phyloP scores from a whole-genome alignment of 1,140 invertebrate species.

The Piezodorus guildinii region DNA sequence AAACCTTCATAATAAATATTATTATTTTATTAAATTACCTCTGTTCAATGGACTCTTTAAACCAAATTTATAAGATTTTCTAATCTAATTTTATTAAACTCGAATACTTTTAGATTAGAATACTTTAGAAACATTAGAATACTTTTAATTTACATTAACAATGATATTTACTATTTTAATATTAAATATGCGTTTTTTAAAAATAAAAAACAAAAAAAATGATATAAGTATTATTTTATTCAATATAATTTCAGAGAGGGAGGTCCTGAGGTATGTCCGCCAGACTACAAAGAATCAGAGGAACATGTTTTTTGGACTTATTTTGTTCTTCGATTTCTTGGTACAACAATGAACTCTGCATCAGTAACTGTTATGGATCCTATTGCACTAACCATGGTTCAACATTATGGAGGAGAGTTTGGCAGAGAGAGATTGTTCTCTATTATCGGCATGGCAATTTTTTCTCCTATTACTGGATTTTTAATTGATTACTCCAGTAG shows the following conservation, averaged over 20 bases:
- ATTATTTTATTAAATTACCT: too few relatives aligned
- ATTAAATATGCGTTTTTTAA: too few relatives aligned
- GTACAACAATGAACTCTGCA: constrained; percentile 58
- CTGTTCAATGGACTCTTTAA: too few relatives aligned
- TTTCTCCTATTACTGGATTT: constrained; percentile 65
- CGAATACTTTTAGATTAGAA: too few relatives aligned
- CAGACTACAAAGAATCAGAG: constrained; percentile 58
- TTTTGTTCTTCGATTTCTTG: constrained; percentile 59
- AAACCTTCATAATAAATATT: too few relatives aligned
- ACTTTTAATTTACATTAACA: too few relatives aligned
- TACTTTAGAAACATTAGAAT: too few relatives aligned
- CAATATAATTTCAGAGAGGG: constrained; percentile 36
- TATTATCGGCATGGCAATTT: constrained; percentile 65
- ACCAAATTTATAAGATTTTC: too few relatives aligned
- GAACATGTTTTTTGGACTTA: constrained; percentile 67
- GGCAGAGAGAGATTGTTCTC: constrained; percentile 66
- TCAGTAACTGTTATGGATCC: constrained; percentile 72
- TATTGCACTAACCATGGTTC: constrained; percentile 65
- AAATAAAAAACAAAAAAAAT: too few relatives aligned
- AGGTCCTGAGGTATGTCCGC: constrained; percentile 58
- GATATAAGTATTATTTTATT: background rate
- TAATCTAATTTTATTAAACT: too few relatives aligned
- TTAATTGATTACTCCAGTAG: constrained; percentile 55
- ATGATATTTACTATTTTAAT: too few relatives aligned
- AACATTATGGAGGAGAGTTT: constrained; percentile 66